These are phyloP conservation scores for Rambutsinella grinnellia DNA, from an alignment of 2,888 invertebrate species.

Conservation along the genomic window DNA sequence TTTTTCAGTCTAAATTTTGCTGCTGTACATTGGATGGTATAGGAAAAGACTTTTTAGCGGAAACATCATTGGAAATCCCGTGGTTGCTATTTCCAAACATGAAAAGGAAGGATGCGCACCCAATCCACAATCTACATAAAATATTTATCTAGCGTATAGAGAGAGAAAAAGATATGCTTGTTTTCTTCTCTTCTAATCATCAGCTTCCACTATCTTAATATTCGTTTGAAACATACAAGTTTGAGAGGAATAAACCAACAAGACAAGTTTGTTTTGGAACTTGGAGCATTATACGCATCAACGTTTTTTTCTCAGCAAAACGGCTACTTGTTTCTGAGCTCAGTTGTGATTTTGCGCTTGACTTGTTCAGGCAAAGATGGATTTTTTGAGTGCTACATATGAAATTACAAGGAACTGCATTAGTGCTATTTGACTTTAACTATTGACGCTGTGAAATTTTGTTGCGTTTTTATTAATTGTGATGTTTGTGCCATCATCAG, in stretches of 20 bases:
- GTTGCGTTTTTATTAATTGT: neutral
- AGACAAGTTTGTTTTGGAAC: neutral
- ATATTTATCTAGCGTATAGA: neutral
- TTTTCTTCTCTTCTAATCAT: neutral
- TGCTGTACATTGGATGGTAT: neutral
- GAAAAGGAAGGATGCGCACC: neutral
- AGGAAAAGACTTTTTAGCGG: neutral
- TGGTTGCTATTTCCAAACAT: neutral
- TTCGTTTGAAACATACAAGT: neutral
- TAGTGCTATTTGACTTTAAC: too few species aligned
- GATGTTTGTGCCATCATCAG: too few species aligned
- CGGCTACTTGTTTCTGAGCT: constrained; percentile 21
- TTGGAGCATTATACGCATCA: neutral
- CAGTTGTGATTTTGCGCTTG: constrained; percentile 33
- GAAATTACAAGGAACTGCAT: too few species aligned
- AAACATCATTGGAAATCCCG: neutral
- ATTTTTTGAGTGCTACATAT: too few species aligned
- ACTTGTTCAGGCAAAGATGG: neutral
- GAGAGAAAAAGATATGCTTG: neutral
- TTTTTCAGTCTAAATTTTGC: neutral
- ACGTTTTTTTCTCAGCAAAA: neutral
- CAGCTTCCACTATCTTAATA: neutral
- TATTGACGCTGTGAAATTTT: too few species aligned
- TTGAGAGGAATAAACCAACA: neutral
- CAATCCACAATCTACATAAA: neutral